Conservation (phyloP, 2,797 vertebrate genomes). For the Oreortyx pictus region DNA sequence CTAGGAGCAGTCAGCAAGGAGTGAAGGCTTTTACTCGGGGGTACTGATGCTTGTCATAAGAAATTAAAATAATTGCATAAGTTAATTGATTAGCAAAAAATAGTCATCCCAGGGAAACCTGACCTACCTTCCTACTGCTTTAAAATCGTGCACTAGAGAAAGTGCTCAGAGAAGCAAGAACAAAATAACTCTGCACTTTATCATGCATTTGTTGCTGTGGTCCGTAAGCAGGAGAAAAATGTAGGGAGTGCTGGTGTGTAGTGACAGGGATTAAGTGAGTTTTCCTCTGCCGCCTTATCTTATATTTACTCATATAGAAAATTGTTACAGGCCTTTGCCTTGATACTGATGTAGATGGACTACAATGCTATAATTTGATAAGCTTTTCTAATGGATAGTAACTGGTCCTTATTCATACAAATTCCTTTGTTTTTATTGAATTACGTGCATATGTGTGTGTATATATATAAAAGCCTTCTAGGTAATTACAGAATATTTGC, state of each 20-base stretch:
- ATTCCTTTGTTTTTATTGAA: neutral
- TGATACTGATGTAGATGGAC: neutral
- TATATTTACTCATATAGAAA: neutral
- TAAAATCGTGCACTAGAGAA: neutral
- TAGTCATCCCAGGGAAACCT: constrained; percentile 33
- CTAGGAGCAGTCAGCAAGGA: neutral
- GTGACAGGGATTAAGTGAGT: neutral
- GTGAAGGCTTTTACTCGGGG: neutral
- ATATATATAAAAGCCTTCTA: neutral
- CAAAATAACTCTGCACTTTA: neutral
- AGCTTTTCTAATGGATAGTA: neutral
- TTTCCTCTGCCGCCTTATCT: neutral
- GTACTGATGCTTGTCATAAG: neutral
- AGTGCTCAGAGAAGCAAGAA: neutral
- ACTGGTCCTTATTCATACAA: neutral
- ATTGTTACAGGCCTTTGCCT: neutral
- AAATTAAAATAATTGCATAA: constrained; percentile 15
- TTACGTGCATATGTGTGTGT: too few relatives aligned
- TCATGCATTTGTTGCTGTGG: neutral
- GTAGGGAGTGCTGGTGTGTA: neutral
- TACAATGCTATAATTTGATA: neutral
- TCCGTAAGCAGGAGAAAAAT: neutral
- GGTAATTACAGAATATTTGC: neutral
- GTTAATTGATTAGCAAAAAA: constrained; percentile 46
- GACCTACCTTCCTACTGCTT: constrained; percentile 25